These are phyloP conservation scores for Leptopilina syphax DNA, from an alignment of 2,888 invertebrate species.

Conservation along the genomic window DNA sequence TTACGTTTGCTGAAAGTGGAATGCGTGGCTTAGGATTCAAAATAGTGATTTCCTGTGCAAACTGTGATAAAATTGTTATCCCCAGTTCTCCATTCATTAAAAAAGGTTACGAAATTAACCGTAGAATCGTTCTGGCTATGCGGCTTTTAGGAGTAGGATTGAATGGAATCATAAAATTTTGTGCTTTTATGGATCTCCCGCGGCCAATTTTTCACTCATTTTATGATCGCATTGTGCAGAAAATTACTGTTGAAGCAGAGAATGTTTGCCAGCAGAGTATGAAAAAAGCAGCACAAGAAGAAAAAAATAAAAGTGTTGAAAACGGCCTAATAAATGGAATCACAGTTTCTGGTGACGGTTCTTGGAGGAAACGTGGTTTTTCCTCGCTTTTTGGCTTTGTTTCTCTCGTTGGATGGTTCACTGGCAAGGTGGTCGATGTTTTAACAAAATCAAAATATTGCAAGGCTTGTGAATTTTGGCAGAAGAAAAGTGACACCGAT, in stretches of 20 bases:
- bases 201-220: constrained; percentile 57
- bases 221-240: constrained; percentile 48
- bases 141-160: constrained; percentile 55
- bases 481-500: constrained; percentile 25
- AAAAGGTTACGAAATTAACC: constrained; percentile 56
- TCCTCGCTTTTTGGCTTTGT: constrained; percentile 42
- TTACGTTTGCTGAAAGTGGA: too few relatives aligned
- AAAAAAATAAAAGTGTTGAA: constrained; percentile 30
- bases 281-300: constrained; percentile 47
- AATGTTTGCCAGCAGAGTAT: constrained; percentile 48
- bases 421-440: constrained; percentile 48
- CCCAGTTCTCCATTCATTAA: too few relatives aligned
- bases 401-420: constrained; percentile 43
- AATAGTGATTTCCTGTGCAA: too few relatives aligned
- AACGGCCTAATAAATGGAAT: constrained; percentile 28
- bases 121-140: constrained; percentile 57
- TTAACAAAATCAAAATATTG: constrained; percentile 44
- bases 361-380: constrained; percentile 44
- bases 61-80: too few relatives aligned
- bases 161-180: constrained; percentile 51
- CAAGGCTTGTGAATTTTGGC: constrained; percentile 40
- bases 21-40: too few relatives aligned
- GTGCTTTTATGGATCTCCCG: constrained; percentile 57
- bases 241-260: constrained; percentile 45
- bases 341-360: constrained; percentile 35